A percentile compares a stretch with the other conserved stretches of the same genome.
Evolutionary conservation across 2,888 invertebrate species (phyloP).

Genomic region (Himalopsyche kuldschensis): DNA sequence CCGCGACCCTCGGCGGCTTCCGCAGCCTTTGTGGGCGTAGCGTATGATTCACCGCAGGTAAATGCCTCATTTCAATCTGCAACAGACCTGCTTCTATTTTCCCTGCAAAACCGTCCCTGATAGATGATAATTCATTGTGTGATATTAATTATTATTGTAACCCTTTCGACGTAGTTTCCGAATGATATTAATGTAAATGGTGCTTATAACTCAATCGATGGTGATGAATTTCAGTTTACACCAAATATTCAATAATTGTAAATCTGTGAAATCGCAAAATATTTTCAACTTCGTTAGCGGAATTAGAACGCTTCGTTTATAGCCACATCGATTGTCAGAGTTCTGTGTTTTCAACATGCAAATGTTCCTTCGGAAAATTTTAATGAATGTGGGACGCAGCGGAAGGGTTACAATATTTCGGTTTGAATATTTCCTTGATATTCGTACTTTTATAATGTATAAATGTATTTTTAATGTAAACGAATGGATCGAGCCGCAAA

Average conservation of each 20-base stretch:
- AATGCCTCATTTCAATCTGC: slow-evolving; percentile 44
- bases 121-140: not conserved
- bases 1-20: slow-evolving; percentile 63
- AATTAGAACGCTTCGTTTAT: not conserved
- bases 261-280: not conserved
- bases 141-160: slow-evolving; percentile 13
- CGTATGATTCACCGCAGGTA: slow-evolving; percentile 70
- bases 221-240: not conserved
- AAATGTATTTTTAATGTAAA: not conserved
- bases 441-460: not conserved
- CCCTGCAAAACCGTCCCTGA: slow-evolving; percentile 31
- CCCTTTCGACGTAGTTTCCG: not conserved
- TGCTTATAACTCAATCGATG: not conserved
- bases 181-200: not conserved
- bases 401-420: not conserved
- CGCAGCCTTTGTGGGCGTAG: slow-evolving; percentile 80
- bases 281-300: not conserved
- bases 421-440: not conserved
- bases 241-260: not conserved
- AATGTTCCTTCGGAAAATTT: not conserved
- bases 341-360: not conserved
- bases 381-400: not conserved
- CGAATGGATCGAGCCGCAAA: not conserved
- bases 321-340: not conserved
- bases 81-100: slow-evolving; percentile 32